Evolutionary conservation across 2,113 vertebrate species (phyloP).

Genomic region (Cavia aperea): DNA sequence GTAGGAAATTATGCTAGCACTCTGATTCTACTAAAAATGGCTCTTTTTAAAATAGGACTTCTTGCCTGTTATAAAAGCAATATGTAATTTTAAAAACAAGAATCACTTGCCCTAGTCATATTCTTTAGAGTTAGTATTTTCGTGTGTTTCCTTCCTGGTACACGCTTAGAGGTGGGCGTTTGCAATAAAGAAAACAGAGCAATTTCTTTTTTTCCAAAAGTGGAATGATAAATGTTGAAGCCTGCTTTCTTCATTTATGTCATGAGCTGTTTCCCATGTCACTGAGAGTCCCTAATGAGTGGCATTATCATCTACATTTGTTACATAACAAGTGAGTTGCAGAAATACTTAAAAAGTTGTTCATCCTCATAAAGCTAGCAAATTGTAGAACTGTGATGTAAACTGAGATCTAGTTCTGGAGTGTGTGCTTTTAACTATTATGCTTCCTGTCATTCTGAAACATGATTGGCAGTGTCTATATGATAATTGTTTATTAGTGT

Average conservation of each 20-base stretch:
- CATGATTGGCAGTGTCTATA: not conserved
- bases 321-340: constrained; percentile 22
- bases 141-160: not conserved
- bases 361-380: not conserved
- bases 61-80: constrained; percentile 10
- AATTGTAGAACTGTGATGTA: not conserved
- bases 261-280: not conserved
- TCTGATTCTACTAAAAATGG: not conserved
- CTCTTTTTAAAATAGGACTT: not conserved
- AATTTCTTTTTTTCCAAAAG: not conserved
- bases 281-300: not conserved
- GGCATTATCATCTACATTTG: not conserved
- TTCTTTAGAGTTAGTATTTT: not conserved
- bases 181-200: not conserved
- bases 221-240: constrained; percentile 1
- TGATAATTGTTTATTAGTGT: not conserved
- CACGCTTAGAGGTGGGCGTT: not conserved
- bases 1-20: not conserved
- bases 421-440: not conserved
- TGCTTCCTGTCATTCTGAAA: not conserved
- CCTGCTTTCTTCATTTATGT: not conserved
- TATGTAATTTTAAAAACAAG: constrained; percentile 14
- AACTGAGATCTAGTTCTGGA: not conserved
- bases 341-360: constrained; percentile 13
- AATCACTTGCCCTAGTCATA: not conserved